phyloP scores from a whole-genome alignment of 2,888 invertebrate species.

The Drosophila putrida region DNA sequence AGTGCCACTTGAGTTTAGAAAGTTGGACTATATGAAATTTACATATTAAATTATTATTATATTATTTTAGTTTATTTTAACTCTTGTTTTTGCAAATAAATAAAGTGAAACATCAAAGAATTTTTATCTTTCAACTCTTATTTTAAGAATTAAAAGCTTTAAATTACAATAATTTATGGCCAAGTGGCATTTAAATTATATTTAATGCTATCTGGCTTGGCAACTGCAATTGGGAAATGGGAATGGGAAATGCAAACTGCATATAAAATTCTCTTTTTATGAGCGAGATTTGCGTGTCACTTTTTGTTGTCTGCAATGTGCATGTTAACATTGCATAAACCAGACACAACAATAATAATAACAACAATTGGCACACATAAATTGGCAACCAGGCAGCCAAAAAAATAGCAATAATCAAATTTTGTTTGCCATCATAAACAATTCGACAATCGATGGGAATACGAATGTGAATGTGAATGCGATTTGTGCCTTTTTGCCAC shows the following conservation, averaged over 20 bases:
- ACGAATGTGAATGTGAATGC: too few species aligned
- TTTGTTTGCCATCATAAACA: constrained; percentile 61
- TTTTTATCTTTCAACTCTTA: too few species aligned
- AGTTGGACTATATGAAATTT: too few species aligned
- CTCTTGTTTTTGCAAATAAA: too few species aligned
- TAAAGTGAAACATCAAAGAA: too few species aligned
- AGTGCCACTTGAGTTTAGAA: background rate
- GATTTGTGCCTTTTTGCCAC: constrained; percentile 10
- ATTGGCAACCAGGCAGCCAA: constrained; percentile 52
- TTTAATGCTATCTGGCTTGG: background rate
- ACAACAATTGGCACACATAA: constrained; percentile 57
- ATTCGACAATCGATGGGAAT: constrained; percentile 37
- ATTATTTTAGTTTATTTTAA: too few species aligned
- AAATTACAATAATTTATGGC: constrained; percentile 1
- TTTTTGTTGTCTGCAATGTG: constrained; percentile 45
- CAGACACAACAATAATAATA: constrained; percentile 16
- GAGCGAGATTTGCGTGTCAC: constrained; percentile 37
- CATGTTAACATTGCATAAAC: constrained; percentile 72
- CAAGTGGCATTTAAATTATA: constrained; percentile 4
- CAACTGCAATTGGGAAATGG: background rate
- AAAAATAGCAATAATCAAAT: constrained; percentile 21
- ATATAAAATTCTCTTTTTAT: constrained; percentile 1
- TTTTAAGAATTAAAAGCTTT: too few species aligned
- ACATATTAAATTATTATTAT: too few species aligned
- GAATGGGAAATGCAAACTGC: constrained; percentile 3